Base-by-base conservation (phyloP, 2,888 invertebrate genomes). In the Tipula vernalis region DNA sequence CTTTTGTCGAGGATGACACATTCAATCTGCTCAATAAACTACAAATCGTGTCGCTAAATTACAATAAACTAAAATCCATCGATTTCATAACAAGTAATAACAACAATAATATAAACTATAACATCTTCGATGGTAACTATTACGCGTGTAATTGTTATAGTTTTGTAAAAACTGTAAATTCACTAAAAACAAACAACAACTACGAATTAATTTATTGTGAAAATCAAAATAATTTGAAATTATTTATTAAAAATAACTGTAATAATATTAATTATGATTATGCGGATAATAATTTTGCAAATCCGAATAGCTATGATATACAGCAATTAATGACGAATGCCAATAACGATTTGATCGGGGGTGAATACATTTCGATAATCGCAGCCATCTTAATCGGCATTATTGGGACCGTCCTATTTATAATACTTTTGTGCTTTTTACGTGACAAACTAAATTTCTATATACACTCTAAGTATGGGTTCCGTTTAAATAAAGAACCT, bases 381-480 rank as follows among this genome's bases (percentile, higher is more conserved):
- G 95, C 96, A 88, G 86, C 86, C 5, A 95, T 95, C 88, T 94
- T 95, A 87, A 92, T 96, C 89, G 95, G 95, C 88, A 94, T 95
- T 89, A 93, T 96, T 88, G 94, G 96, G 89, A 93, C 95, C 87
- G 93, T 96, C 88, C 93, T 95, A 90, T 92, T 96, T 88, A 92
- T 95, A 88, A 93, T 95, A 89, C 95, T 95, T 88, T 92, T 96
- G 89, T 94, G 95, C 85, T 94, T 95, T 13, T 96, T 96, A 91
- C 94, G 96, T 86, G 95, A 95, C 91, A 95, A 96, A 90, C 94
- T 96, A 42, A 93, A 95, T 84, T 92, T 96, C 87, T 96, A 96
- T 96, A 95, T 95, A 13, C 96, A 96, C 91, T 94, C 96, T 86
- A 95, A 94, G 89, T 96, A 96, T 91, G 96, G 96, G 84, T 93